A percentile compares a stretch with the other conserved stretches of the same genome.
phyloP scores from a whole-genome alignment of 2,797 vertebrate species.

The Artibeus jamaicensis region DNA sequence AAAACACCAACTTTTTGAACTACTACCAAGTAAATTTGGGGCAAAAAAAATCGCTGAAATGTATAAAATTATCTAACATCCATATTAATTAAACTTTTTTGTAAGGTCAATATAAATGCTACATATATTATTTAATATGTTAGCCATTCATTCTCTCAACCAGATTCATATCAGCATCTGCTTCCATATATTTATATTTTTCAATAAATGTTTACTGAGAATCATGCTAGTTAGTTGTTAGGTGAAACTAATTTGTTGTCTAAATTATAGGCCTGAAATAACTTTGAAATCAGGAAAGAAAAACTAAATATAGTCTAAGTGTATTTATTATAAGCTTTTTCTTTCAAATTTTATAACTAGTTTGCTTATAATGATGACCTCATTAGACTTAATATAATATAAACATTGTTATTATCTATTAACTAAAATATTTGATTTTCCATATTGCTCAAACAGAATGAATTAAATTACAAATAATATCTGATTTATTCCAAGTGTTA shows the following conservation, averaged over 20 bases:
- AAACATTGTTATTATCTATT: neutral
- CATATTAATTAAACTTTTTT: neutral
- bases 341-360: neutral
- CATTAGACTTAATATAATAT: neutral
- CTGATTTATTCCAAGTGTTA: neutral
- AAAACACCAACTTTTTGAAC: slow-evolving; percentile 24
- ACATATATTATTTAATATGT: neutral
- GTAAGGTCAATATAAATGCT: neutral
- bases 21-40: slow-evolving; percentile 7
- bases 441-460: neutral
- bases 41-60: neutral
- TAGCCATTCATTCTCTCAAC: neutral
- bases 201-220: neutral
- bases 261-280: neutral
- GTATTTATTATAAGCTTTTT: neutral
- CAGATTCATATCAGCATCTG: neutral
- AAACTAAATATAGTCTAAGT: neutral
- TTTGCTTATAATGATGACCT: neutral
- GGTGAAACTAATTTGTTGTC: neutral
- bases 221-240: neutral
- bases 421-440: neutral
- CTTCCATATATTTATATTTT: slow-evolving; percentile 17
- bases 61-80: slow-evolving; percentile 13
- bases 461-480: slow-evolving; percentile 7
- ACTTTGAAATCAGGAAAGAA: slow-evolving; percentile 11